A percentile compares a stretch with the other conserved stretches of the same genome.
Evolutionary conservation across 2,888 invertebrate species (phyloP).

Genomic region (Drosophila formosana): DNA sequence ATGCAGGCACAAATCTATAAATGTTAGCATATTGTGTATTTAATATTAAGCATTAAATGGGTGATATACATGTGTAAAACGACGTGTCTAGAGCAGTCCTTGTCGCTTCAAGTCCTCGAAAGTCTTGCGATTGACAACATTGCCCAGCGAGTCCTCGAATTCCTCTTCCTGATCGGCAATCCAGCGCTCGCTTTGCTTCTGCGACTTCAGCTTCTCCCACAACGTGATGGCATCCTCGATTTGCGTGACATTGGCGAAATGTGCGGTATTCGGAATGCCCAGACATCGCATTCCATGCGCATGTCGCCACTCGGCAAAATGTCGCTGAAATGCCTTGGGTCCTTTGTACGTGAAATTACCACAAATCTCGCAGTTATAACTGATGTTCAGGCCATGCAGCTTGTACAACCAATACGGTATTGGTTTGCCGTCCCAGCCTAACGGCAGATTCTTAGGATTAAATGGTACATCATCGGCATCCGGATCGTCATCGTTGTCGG

Average conservation of each 20-base stretch:
- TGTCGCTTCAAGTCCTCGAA: slow-evolving; percentile 99
- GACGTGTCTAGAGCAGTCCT: slow-evolving; percentile 91
- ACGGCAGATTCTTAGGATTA: slow-evolving; percentile 99
- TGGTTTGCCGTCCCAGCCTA: slow-evolving; percentile 99
- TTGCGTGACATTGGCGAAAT: slow-evolving; percentile 99
- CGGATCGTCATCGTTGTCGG: slow-evolving; percentile 91
- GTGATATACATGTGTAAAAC: not conserved
- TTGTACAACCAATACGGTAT: slow-evolving; percentile 99
- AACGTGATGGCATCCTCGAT: slow-evolving; percentile 98
- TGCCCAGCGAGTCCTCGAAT: slow-evolving; percentile 99
- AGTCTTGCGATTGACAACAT: slow-evolving; percentile 99
- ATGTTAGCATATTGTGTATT: slow-evolving; percentile 12
- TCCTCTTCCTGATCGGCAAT: slow-evolving; percentile 99
- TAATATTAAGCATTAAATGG: slow-evolving; percentile 20
- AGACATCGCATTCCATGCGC: slow-evolving; percentile 99
- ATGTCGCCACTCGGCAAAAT: slow-evolving; percentile 97
- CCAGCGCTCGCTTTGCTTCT: slow-evolving; percentile 98
- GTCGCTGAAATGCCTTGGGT: slow-evolving; percentile 99
- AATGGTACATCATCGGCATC: slow-evolving; percentile 98
- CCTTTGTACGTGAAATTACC: slow-evolving; percentile 99
- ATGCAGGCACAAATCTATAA: slow-evolving; percentile 72
- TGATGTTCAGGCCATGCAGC: slow-evolving; percentile 98
- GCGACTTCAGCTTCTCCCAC: slow-evolving; percentile 98
- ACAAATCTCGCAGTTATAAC: slow-evolving; percentile 99
- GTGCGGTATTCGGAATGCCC: slow-evolving; percentile 99